A percentile compares a stretch with the other conserved stretches of the same genome.
These are phyloP conservation scores for Holothuria glaberrima DNA, from an alignment of 35 echinoderm and acorn worm genomes.

Conservation along the genomic window DNA sequence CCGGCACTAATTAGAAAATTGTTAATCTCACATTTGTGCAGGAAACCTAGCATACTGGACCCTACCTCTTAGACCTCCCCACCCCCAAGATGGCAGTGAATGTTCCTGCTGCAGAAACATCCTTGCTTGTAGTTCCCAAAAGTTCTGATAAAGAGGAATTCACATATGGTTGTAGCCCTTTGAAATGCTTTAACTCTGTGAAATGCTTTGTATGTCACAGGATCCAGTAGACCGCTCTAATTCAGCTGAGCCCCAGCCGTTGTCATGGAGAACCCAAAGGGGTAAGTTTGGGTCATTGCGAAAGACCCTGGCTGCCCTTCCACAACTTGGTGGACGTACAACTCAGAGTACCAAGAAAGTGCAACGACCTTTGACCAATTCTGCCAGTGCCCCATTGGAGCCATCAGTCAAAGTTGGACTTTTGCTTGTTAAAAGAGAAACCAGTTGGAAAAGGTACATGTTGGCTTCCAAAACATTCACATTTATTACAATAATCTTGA, in stretches of 20 bases:
- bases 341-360: background rate
- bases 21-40: too few species aligned
- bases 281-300: conserved; percentile 42
- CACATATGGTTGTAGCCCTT: too few species aligned
- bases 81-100: too few species aligned
- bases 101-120: too few species aligned
- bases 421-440: conserved; percentile 22
- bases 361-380: background rate
- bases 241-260: background rate
- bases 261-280: background rate
- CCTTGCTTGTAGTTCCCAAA: too few species aligned
- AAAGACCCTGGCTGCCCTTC: conserved; percentile 11
- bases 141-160: too few species aligned
- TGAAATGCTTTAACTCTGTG: too few species aligned
- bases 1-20: too few species aligned
- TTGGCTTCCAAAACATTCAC: background rate
- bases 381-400: conserved; percentile 15
- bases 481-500: background rate
- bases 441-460: conserved; percentile 34
- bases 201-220: background rate
- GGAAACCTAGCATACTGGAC: too few species aligned
- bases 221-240: background rate
- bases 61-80: too few species aligned
- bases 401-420: conserved; percentile 28
- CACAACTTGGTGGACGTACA: background rate